Evolutionary conservation across 2,797 vertebrate genomes (phyloP).

Genomic region (Semaprochilodus insignis): DNA sequence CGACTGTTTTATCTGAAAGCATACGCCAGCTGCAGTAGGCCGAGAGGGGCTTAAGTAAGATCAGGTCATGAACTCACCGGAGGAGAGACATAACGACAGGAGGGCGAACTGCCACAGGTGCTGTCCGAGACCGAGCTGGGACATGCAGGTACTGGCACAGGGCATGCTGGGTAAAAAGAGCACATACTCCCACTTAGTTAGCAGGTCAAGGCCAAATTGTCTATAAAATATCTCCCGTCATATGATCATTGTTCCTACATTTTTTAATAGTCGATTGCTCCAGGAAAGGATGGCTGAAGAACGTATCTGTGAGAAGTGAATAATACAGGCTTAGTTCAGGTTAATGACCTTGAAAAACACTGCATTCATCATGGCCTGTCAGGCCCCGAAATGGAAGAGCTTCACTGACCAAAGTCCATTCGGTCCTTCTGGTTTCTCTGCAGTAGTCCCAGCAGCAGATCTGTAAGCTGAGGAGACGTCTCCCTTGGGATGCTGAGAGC

Average conservation of each 20-base stretch:
- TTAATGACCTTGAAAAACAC: not conserved
- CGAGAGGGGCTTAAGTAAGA: not conserved
- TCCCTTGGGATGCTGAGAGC: constrained; percentile 91
- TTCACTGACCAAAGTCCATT: constrained; percentile 93
- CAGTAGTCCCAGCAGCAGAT: constrained; percentile 90
- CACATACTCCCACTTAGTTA: not conserved
- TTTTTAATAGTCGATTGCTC: constrained; percentile 91
- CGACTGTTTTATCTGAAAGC: not conserved
- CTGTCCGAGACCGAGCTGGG: constrained; percentile 85
- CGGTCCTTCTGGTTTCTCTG: constrained; percentile 97
- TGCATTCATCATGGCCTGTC: not conserved
- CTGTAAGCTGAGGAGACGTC: constrained; percentile 88
- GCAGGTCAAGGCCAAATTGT: not conserved
- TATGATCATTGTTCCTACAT: constrained; percentile 80
- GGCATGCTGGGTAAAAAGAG: constrained; percentile 82
- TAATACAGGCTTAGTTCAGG: not conserved
- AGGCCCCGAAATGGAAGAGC: not conserved
- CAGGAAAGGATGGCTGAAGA: constrained; percentile 95
- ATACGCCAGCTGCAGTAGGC: constrained; percentile 15
- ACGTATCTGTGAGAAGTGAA: constrained; percentile 80
- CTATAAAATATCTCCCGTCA: not conserved
- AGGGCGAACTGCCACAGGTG: constrained; percentile 90
- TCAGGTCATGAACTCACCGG: constrained; percentile 82
- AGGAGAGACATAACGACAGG: constrained; percentile 92
- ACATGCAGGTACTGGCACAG: constrained; percentile 89